These are phyloP conservation scores for Drosophila nigricruria DNA, from an alignment of 2,888 invertebrate genomes.

Conservation along the genomic window DNA sequence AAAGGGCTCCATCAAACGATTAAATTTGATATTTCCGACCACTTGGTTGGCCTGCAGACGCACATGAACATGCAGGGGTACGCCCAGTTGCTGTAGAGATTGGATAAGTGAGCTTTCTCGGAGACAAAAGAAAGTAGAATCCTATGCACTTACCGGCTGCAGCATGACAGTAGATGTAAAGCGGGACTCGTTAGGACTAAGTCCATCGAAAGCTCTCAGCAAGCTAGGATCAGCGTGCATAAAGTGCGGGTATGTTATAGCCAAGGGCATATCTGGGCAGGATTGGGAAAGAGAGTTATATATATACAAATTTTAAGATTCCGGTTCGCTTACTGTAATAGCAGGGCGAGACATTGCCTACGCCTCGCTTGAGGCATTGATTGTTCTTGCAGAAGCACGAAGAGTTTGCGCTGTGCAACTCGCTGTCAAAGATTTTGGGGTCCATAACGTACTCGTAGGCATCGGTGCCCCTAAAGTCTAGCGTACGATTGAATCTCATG, in stretches of 20 bases:
- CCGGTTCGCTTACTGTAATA: conserved; percentile 88
- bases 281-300: too few species aligned
- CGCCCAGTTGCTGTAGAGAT: conserved; percentile 87
- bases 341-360: conserved; percentile 90
- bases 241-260: conserved; percentile 91
- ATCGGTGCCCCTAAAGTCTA: conserved; percentile 86
- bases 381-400: conserved; percentile 88
- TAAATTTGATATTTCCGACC: conserved; percentile 88
- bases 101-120: neutral
- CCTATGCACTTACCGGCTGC: conserved; percentile 88
- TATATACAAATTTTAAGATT: neutral
- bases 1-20: conserved; percentile 87
- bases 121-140: neutral
- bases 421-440: conserved; percentile 87
- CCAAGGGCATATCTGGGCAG: conserved; percentile 89
- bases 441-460: conserved; percentile 88
- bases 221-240: conserved; percentile 88
- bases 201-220: conserved; percentile 87
- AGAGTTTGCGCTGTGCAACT: conserved; percentile 87
- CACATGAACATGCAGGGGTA: conserved; percentile 88
- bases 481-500: conserved; percentile 85
- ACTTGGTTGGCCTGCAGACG: conserved; percentile 91
- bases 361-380: conserved; percentile 87
- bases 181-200: conserved; percentile 87
- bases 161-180: conserved; percentile 87